Conservation (phyloP, 2,113 vertebrate genomes). For the Cyanoliseus patagonus region DNA sequence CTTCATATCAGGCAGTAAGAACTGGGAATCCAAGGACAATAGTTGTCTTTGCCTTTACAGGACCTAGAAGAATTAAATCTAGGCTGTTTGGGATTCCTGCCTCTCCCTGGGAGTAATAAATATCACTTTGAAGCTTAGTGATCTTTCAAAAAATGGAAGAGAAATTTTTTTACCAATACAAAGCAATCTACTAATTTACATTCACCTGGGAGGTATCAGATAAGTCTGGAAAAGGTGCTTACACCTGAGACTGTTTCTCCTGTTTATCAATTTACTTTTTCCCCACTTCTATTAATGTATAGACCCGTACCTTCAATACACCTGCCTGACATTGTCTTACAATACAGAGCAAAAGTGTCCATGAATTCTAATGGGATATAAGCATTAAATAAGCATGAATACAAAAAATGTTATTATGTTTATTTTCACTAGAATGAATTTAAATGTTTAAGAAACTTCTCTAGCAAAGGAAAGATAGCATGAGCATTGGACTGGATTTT, state of each 20-base stretch:
- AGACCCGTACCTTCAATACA: not conserved
- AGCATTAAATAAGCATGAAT: not conserved
- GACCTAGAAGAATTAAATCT: not conserved
- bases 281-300: not conserved
- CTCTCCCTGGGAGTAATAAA: not conserved
- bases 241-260: not conserved
- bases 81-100: not conserved
- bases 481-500: not conserved
- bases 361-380: not conserved
- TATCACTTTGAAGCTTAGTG: not conserved
- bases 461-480: not conserved
- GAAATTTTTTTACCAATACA: not conserved
- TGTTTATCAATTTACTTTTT: not conserved
- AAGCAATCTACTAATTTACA: not conserved
- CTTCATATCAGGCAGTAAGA: not conserved
- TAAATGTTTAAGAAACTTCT: not conserved
- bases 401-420: fast-evolving
- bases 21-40: not conserved
- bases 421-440: not conserved
- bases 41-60: not conserved
- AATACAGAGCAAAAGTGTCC: not conserved
- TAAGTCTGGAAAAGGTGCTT: not conserved
- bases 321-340: not conserved
- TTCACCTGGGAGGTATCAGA: not conserved
- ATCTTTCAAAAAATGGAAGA: not conserved